These are phyloP conservation scores for Epinephelus moara DNA, from an alignment of 2,113 vertebrate species.

Conservation along the genomic window DNA sequence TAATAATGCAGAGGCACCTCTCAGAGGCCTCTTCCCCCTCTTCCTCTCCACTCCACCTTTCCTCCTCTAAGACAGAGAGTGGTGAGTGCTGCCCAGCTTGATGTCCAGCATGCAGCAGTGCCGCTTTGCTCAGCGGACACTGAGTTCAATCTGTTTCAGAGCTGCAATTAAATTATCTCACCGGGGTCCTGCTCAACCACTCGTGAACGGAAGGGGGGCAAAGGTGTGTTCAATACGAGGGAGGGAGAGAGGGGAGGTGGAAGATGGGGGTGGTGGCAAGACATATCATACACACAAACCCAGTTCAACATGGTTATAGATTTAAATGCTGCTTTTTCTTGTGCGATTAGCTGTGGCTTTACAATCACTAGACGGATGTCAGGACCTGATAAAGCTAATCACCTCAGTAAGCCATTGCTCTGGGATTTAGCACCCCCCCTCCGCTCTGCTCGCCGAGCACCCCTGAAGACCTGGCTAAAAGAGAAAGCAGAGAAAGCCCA, in stretches of 20 bases:
- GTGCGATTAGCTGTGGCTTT: conserved; percentile 74
- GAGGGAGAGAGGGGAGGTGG: conserved; percentile 11
- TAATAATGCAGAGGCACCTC: conserved; percentile 90
- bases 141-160: conserved; percentile 87
- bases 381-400: conserved; percentile 82
- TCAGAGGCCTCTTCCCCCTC: conserved; percentile 69
- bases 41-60: conserved; percentile 73
- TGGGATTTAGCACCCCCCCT: conserved; percentile 70
- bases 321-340: conserved; percentile 69
- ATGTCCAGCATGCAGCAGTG: conserved; percentile 74
- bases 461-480: conserved; percentile 53
- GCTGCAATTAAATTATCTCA: conserved; percentile 87
- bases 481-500: conserved; percentile 53
- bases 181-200: conserved; percentile 76
- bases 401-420: conserved; percentile 66
- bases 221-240: conserved; percentile 61
- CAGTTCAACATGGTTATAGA: conserved; percentile 66
- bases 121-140: conserved; percentile 79
- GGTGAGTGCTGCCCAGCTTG: conserved; percentile 82
- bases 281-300: conserved; percentile 66
- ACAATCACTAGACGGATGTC: conserved; percentile 77
- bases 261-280: background rate
- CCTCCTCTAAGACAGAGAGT: conserved; percentile 44
- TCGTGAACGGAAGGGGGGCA: conserved; percentile 69
- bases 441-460: background rate